phyloP scores from a whole-genome alignment of 2,797 vertebrate genomes.

The Chaetodon trifasciatus region DNA sequence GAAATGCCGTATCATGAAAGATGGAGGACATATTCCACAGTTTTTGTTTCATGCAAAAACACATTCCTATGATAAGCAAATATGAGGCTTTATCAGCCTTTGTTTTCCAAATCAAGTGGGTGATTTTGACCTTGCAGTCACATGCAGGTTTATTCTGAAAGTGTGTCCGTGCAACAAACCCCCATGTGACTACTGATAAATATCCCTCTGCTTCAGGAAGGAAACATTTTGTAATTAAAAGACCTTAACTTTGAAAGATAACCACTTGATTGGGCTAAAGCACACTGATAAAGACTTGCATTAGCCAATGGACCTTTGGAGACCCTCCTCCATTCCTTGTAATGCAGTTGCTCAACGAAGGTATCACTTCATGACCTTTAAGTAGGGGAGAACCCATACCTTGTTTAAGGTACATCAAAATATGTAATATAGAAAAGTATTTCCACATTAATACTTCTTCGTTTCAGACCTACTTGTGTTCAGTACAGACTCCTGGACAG shows the following conservation, averaged over 20 bases:
- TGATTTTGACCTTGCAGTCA: neutral
- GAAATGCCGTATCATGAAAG: neutral
- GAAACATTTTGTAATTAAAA: neutral
- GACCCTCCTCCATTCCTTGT: neutral
- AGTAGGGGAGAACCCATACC: neutral
- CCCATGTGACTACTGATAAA: neutral
- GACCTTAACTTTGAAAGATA: neutral
- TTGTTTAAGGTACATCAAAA: neutral
- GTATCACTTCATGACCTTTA: neutral
- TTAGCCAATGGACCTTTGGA: neutral
- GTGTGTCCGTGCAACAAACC: neutral
- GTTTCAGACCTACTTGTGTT: constrained; percentile 91
- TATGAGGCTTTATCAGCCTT: neutral
- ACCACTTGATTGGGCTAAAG: neutral
- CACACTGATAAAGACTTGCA: neutral
- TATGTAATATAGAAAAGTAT: neutral
- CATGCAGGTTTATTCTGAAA: neutral
- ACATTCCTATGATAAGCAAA: neutral
- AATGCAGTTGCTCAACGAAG: too few relatives aligned
- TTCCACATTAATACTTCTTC: neutral
- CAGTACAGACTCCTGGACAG: constrained; percentile 93
- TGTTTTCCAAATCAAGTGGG: neutral
- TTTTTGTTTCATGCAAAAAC: neutral
- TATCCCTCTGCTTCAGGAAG: neutral
- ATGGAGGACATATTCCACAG: neutral